phyloP scores from a whole-genome alignment of 2,797 vertebrate species.

The Synaphobranchus kaupii region DNA sequence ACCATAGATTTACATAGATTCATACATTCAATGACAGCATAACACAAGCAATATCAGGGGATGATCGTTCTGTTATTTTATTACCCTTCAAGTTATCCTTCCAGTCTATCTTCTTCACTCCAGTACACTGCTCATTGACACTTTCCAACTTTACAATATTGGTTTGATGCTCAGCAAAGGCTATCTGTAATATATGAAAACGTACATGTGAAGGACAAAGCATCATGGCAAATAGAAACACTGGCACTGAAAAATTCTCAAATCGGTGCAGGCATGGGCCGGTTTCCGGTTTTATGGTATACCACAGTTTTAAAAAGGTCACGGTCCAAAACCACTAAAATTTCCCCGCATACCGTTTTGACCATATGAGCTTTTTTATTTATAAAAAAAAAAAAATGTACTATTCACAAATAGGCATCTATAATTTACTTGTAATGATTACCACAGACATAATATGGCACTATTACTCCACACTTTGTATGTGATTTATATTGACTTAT shows the following conservation, averaged over 20 bases:
- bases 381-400: too few relatives aligned
- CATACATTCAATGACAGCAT: neutral
- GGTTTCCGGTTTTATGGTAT: too few relatives aligned
- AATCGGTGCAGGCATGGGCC: neutral
- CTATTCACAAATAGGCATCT: too few relatives aligned
- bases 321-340: too few relatives aligned
- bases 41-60: neutral
- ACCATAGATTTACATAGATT: neutral
- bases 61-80: neutral
- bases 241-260: neutral
- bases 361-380: too few relatives aligned
- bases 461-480: too few relatives aligned
- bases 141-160: constrained; percentile 79
- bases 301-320: too few relatives aligned
- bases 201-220: neutral
- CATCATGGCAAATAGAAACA: neutral
- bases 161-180: constrained; percentile 87
- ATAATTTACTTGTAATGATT: too few relatives aligned
- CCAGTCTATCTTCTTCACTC: constrained; percentile 81
- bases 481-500: too few relatives aligned
- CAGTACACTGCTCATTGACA: constrained; percentile 70
- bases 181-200: constrained; percentile 65
- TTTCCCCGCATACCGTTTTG: too few relatives aligned
- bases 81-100: constrained; percentile 78
- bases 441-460: too few relatives aligned